Evolutionary conservation across 2,888 invertebrate species (phyloP), one percentile per base, ranked within the genome.

Genomic region (Therioaphis trifolii): DNA sequence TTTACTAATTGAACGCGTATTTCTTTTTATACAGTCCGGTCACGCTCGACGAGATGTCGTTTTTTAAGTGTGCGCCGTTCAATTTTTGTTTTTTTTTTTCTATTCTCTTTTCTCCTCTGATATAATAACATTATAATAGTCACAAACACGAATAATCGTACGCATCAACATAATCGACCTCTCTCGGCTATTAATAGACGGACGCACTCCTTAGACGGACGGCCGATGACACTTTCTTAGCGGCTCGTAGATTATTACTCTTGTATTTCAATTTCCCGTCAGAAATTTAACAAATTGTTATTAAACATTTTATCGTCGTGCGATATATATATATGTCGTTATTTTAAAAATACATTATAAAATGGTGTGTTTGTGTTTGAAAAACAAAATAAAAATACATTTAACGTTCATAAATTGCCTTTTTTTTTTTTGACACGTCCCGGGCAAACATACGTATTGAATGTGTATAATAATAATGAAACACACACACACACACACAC

Each of bases 201-300:
- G 15, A n/a, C 12, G 4, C 15, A 24, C 15, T 12, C 15, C 9
- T 24, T 27, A n/a, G 61, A 1, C 14, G 3, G 4, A 14, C 12
- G 24, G 18, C 49, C 63, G 29, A 52, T 66, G 49, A 35, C 15
- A 49, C 49, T 66, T 66, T 66, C 46, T 77, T 46, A 49, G 49
- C 49, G 49, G 21, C 4, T 24, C 77, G 18, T 21, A 49, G 21
- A 68, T 52, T 52, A 35, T 35, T 35, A 35, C 7, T 55, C 24
- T 18, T 68, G 35, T 52, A 77, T 77, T 77, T 66, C 35, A 52
- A 77, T 77, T 68, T 78, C 40, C n/a, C 52, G 68, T 68, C 40
- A 55, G 40, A 21, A 55, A 68, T n/a, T 24, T n/a, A 69, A 79
- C 68, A 55, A 27, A 77, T 66, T 66, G 61, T 76, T 49, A 49